Evolutionary conservation across 2,888 invertebrate species (phyloP).

Genomic region (Glyphotaelius pellucidus): DNA sequence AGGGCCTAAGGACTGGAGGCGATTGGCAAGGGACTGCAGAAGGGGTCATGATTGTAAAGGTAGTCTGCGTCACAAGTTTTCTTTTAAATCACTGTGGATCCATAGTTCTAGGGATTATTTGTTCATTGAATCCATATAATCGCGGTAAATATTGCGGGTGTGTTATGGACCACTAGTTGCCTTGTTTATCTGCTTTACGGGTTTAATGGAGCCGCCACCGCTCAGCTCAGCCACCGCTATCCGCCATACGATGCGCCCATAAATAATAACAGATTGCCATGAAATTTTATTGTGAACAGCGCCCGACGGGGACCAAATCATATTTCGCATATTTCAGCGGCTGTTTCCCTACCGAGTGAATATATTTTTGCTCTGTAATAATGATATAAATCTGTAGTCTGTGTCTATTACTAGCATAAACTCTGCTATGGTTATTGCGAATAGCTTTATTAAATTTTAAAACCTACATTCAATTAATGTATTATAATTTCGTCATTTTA

Average conservation of each 20-base stretch:
- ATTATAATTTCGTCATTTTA: no score
- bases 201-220: neutral
- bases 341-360: neutral
- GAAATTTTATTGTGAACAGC: conserved; percentile 49
- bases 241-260: conserved; percentile 16
- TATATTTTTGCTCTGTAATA: neutral
- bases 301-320: conserved; percentile 36
- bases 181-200: conserved; percentile 26
- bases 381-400: neutral
- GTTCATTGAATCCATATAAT: neutral
- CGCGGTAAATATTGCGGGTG: neutral
- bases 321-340: conserved; percentile 36
- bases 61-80: neutral
- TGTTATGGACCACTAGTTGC: conserved; percentile 39
- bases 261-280: conserved; percentile 40
- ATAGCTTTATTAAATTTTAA: no score
- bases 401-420: no score
- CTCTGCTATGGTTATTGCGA: no score
- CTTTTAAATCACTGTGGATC: neutral
- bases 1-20: no score
- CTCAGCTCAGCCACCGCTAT: neutral
- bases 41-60: no score
- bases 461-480: no score
- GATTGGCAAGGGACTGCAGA: no score
- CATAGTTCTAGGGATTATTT: neutral